Evolutionary conservation across 1,140 invertebrate species (phyloP), one percentile per base, ranked within the genome.

Genomic region (Drosophila bifasciata): DNA sequence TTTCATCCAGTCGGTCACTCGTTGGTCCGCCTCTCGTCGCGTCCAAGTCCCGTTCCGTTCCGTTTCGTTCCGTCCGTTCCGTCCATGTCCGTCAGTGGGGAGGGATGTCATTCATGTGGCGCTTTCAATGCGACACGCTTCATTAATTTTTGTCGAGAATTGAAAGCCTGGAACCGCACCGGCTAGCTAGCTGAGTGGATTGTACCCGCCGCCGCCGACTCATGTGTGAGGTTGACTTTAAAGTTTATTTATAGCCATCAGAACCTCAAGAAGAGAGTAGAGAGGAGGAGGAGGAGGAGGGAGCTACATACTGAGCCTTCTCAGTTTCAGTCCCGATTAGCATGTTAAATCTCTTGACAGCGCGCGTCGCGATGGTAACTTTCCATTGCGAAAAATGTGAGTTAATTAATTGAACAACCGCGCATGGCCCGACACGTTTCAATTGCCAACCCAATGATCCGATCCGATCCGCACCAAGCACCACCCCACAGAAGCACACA

Each of bases 341-440:
- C 80, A 71, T 76, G 68, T 86, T 81, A 75, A 84, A 58, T 81
- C 63, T 62, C 55, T 53, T 36, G 76, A 60, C 58, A 70, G 45
- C 45, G 45, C 45, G 32, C 32, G 32, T 11, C 32, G 32, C 32
- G 11, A 36, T 8, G 49, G 81, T 86, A 80, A 80, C 76, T 80
- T 86, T 85, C 77, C 77, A 67, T 41, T 55, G 72, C 53, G 45
- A 76, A 68, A 70, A 52, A 69, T 56, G 51, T 32, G 55, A 75
- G 77, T 88, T 81, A 88, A 86, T 88, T 88, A 86, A 88, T 81
- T 86, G 77, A 88, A 77, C 77, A 77, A 71, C 41, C 41, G 74
- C 73, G 81, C 79, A 60, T 57, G 60, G 50, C 51, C 25, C 41
- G 50, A 58, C 48, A 81, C 73, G 68, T 73, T 69, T 45, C 63